These are phyloP conservation scores for Gandaritis pyraliata DNA, from an alignment of 2,888 invertebrate genomes.

Conservation along the genomic window DNA sequence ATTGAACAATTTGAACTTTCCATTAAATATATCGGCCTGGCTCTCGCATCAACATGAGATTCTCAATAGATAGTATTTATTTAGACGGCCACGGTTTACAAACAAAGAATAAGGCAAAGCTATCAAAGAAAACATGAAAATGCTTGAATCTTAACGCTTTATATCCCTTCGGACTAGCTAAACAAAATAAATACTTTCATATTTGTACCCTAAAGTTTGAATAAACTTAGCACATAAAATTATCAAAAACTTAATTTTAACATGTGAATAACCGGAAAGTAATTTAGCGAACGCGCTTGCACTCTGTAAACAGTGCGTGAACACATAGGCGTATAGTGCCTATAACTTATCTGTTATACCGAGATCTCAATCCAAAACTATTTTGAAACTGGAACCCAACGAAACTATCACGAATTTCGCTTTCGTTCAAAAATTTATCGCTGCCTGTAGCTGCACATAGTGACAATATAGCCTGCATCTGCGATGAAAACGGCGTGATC, in stretches of 20 bases:
- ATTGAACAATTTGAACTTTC: conserved; percentile 30
- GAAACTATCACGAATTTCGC: too few relatives aligned
- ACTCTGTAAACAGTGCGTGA: conserved; percentile 54
- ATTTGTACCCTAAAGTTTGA: conserved; percentile 71
- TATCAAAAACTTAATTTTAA: conserved; percentile 51
- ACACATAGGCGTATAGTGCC: conserved; percentile 45
- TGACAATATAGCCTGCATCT: too few relatives aligned
- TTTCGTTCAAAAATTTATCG: too few relatives aligned
- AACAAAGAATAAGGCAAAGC: conserved; percentile 20
- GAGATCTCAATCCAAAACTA: not conserved
- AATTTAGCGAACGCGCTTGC: conserved; percentile 47
- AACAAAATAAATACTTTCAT: conserved; percentile 71
- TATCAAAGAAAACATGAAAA: conserved; percentile 32
- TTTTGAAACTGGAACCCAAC: too few relatives aligned
- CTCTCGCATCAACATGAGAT: conserved; percentile 64
- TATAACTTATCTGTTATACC: not conserved
- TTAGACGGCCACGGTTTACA: conserved; percentile 17
- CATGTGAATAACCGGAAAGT: conserved; percentile 13
- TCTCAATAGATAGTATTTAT: conserved; percentile 51
- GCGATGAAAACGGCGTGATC: too few relatives aligned
- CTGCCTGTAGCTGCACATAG: too few relatives aligned
- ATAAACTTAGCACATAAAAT: conserved; percentile 66
- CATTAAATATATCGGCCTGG: conserved; percentile 43
- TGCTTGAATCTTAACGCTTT: conserved; percentile 38
- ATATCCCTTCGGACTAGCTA: conserved; percentile 66